Percentiles rank a stretch among this genome's conserved stretches.
These are phyloP conservation scores for Malacoraja senta DNA, from an alignment of 2,797 vertebrate genomes.

Conservation along the genomic window DNA sequence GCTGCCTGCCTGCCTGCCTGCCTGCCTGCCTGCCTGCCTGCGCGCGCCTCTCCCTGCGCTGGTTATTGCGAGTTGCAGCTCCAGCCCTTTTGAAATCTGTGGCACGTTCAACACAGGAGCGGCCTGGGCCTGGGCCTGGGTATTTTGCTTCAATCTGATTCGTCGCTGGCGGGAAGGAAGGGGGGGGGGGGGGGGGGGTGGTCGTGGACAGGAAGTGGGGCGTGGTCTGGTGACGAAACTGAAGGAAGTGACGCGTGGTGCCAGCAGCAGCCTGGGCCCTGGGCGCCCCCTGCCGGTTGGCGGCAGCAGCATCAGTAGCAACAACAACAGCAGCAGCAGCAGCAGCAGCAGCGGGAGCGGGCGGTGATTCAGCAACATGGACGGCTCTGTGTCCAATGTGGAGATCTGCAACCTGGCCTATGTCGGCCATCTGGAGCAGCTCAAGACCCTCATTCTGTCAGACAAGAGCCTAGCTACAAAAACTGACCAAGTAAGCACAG, in stretches of 20 bases:
- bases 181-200: no score
- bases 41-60: not conserved
- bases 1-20: not conserved
- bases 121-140: not conserved
- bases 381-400: slow-evolving; percentile 71
- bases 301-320: no score
- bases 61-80: no score
- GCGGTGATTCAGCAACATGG: slow-evolving; percentile 54
- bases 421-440: slow-evolving; percentile 69
- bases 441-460: slow-evolving; percentile 65
- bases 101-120: not conserved
- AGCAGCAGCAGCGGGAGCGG: no score
- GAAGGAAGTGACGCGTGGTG: no score
- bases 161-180: no score
- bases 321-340: no score
- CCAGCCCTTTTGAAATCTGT: no score
- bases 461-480: slow-evolving; percentile 71
- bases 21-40: no score
- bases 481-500: slow-evolving; percentile 75
- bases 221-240: no score
- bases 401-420: slow-evolving; percentile 82
- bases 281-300: not conserved
- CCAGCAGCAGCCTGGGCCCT: no score
- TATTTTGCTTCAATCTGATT: not conserved
- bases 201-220: no score